Conservation (phyloP, 2,797 vertebrate species). For the Crocodylus rhombifer region DNA sequence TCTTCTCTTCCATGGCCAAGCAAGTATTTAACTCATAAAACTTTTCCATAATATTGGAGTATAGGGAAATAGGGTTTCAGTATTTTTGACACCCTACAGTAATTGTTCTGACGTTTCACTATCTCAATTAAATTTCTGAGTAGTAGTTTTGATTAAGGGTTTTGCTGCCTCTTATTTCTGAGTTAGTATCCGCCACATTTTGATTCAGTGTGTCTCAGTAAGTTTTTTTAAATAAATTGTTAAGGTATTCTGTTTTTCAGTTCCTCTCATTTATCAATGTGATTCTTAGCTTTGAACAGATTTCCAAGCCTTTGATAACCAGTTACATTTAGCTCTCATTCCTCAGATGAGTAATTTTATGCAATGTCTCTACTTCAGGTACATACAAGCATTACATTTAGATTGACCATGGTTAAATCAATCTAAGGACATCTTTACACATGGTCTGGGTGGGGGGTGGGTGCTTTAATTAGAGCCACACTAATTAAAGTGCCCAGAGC, state of each 20-base stretch:
- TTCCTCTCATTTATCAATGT: neutral
- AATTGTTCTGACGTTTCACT: neutral
- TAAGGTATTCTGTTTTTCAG: neutral
- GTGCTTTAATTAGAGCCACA: too few species aligned
- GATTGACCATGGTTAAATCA: too few species aligned
- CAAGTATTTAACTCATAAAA: neutral
- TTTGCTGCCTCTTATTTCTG: neutral
- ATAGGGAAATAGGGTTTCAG: neutral
- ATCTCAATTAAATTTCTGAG: neutral
- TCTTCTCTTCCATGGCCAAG: neutral
- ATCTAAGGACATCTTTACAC: too few species aligned
- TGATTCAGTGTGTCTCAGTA: neutral
- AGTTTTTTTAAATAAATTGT: neutral
- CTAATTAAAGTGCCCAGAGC: too few species aligned
- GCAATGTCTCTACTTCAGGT: neutral
- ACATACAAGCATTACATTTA: too few species aligned
- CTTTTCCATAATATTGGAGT: neutral
- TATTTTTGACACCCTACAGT: neutral
- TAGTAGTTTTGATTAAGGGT: neutral
- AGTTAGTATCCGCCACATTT: neutral
- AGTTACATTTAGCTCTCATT: neutral
- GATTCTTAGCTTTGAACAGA: constrained; percentile 4
- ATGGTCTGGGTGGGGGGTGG: too few species aligned
- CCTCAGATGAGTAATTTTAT: constrained; percentile 31
- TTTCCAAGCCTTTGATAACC: neutral